A percentile compares a stretch with the other conserved stretches of the same genome.
Evolutionary conservation across 2,113 vertebrate species (phyloP).

Genomic region (Larimichthys polyactis): DNA sequence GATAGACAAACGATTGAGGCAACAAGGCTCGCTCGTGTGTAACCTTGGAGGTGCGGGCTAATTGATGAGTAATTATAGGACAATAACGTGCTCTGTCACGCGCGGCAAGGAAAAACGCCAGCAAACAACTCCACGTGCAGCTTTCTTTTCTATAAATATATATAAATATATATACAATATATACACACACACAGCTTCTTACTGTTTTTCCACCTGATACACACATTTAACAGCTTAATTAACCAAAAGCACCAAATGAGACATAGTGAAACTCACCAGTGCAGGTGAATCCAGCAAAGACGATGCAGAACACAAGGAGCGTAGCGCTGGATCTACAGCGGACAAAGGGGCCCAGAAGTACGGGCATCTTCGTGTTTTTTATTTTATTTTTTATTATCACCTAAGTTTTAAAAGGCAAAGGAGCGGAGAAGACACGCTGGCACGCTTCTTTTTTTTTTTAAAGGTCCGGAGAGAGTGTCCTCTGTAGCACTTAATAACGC

Average conservation of each 20-base stretch:
- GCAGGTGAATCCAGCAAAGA: slow-evolving; percentile 79
- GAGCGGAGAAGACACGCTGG: slow-evolving; percentile 39
- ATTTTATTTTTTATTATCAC: slow-evolving; percentile 50
- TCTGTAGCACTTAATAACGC: slow-evolving; percentile 60
- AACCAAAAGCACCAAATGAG: not conserved
- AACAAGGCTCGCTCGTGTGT: not conserved
- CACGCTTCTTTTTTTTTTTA: slow-evolving; percentile 17
- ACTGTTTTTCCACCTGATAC: not conserved
- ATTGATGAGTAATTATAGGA: slow-evolving; percentile 55
- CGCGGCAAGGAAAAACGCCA: not conserved
- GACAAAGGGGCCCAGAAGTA: slow-evolving; percentile 83
- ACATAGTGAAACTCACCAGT: slow-evolving; percentile 79
- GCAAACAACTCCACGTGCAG: slow-evolving; percentile 46
- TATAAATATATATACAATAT: not conserved
- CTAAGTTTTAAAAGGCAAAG: slow-evolving; percentile 72
- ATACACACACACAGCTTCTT: not conserved
- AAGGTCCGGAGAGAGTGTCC: slow-evolving; percentile 66
- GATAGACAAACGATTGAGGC: slow-evolving; percentile 5
- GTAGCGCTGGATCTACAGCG: slow-evolving; percentile 76
- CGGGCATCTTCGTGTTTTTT: slow-evolving; percentile 74
- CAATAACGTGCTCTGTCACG: slow-evolving; percentile 55
- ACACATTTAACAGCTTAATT: not conserved
- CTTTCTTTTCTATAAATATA: no score
- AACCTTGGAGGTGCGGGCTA: slow-evolving; percentile 68
- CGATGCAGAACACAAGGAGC: slow-evolving; percentile 75